Base-by-base conservation (phyloP, 2,113 vertebrate species). In the Calidris pugnax region DNA sequence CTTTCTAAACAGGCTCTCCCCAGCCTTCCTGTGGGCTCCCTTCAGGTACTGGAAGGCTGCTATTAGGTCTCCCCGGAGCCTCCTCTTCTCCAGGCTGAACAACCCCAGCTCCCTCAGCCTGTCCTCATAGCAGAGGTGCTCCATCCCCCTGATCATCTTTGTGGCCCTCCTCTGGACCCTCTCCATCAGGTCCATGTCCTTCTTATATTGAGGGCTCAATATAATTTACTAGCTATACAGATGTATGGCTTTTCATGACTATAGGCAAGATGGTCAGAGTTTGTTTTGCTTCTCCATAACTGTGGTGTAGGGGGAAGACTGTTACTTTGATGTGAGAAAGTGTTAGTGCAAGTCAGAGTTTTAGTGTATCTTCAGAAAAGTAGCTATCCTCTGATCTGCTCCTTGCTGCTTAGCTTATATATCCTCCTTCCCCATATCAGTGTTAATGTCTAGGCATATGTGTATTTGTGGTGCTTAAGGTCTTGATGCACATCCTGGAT, bases 401-500 rank as follows among this genome's bases (percentile, higher is more conserved):
- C 9, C 30, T 92, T 32, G 35, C 16, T 50, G 64, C 50, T 23
- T 51, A 37, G 18, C 28, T 24, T 33, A 12, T 26, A 4, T 41
- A 7, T 20, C 47, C 7, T 47, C 3, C 26, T 90, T 62, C 5
- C 2, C 33, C n/a, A 15, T 39, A 28, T 16, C 22, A 78, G 10
- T 0, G 0, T 55, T 59, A 39, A 37, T 59, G 22, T 28, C 16
- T 76, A n/a, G 35, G 24, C 6, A 2, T 45, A 15, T 2, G 18
- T 1, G 2, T 3, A 3, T 26, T 60, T 60, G 39, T 43, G 22
- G 11, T 0, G 0, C 45, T 69, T 63, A 41, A 47, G 12, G 9
- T 55, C 45, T 66, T 78, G 33, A 14, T 64, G 30, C 2, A 10
- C 7, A 7, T 33, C 4, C 10, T 7, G 1, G 33, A 12, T 32